phyloP scores from a whole-genome alignment of 2,113 vertebrate species.

The Phaethon lepturus region DNA sequence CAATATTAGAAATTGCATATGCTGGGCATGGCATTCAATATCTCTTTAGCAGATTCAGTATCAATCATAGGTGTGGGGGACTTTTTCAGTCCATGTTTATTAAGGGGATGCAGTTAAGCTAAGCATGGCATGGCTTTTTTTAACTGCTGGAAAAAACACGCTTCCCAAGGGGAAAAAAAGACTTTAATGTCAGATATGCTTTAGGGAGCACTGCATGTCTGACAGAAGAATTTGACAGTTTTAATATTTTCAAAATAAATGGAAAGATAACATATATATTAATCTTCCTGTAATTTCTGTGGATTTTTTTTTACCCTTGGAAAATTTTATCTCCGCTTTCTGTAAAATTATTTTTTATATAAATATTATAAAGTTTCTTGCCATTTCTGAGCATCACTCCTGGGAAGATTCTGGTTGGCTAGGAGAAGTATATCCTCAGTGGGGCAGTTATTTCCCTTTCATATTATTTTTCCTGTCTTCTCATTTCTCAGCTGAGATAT shows the following conservation, averaged over 20 bases:
- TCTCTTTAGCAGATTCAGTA: not conserved
- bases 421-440: not conserved
- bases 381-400: not conserved
- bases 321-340: not conserved
- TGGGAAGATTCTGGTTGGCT: not conserved
- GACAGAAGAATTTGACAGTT: not conserved
- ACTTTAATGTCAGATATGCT: not conserved
- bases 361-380: not conserved
- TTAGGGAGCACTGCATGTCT: not conserved
- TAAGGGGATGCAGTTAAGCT: not conserved
- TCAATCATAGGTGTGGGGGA: too few species aligned
- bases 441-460: not conserved
- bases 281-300: not conserved
- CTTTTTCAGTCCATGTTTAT: not conserved
- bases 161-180: not conserved
- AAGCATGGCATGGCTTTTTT: not conserved
- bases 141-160: not conserved
- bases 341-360: not conserved
- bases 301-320: not conserved
- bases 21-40: not conserved
- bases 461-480: not conserved
- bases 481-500: not conserved
- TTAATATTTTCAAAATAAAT: not conserved
- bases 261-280: not conserved
- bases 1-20: not conserved